Percentiles rank a stretch among this genome's conserved stretches.
Evolutionary conservation across 2,888 invertebrate genomes (phyloP).

Genomic region (Erebia ligea): DNA sequence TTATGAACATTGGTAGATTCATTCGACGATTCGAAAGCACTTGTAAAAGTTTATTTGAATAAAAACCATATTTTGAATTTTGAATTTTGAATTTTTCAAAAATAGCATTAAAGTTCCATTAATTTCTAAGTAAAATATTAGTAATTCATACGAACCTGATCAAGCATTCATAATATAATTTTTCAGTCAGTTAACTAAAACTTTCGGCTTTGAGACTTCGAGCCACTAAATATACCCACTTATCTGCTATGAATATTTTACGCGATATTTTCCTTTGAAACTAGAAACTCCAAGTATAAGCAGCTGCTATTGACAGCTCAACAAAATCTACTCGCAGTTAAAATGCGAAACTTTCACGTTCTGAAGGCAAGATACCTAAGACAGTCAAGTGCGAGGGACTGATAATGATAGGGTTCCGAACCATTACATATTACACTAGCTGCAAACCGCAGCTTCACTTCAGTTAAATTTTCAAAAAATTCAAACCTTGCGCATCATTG

Average conservation of each 20-base stretch:
- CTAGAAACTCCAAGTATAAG: conserved; percentile 45
- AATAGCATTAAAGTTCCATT: not conserved
- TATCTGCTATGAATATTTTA: conserved; percentile 39
- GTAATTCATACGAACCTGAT: not conserved
- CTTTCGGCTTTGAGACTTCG: conserved; percentile 11
- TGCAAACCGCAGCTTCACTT: too few species aligned
- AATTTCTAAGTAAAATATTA: not conserved
- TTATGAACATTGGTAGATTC: too few species aligned
- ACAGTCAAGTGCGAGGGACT: not conserved
- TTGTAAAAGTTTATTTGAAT: too few species aligned
- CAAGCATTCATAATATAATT: conserved; percentile 3
- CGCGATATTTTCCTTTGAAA: conserved; percentile 48
- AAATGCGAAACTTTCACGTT: conserved; percentile 27
- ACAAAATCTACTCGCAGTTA: conserved; percentile 34
- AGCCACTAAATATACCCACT: conserved; percentile 31
- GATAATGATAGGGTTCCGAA: too few species aligned
- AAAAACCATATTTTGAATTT: too few species aligned
- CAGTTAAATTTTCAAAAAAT: too few species aligned
- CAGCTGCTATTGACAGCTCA: conserved; percentile 54
- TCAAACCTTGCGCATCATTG: too few species aligned
- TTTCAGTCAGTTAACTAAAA: conserved; percentile 17
- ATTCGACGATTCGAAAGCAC: too few species aligned
- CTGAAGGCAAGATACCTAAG: conserved; percentile 14
- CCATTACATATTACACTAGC: too few species aligned
- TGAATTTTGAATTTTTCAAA: too few species aligned